Evolutionary conservation across 2,888 invertebrate genomes (phyloP), one percentile per base, ranked within the genome.

Genomic region (Dryobotodes eremita): DNA sequence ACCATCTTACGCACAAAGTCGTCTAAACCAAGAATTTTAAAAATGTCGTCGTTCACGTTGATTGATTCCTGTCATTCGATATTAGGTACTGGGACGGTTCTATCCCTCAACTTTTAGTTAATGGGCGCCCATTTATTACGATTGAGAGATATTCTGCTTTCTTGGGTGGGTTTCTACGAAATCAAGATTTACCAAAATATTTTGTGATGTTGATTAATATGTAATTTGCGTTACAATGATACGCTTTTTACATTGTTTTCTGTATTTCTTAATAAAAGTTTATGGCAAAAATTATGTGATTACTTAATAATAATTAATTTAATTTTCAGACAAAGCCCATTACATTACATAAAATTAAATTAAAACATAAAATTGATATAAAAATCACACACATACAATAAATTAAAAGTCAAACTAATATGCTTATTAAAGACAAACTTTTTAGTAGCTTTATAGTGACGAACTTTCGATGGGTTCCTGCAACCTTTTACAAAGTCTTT

Each of bases 91-190:
- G 68, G 48, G 59, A 82, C 62, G 62, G 61, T 77, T 65, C 79
- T 77, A 80, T 86, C 70, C 82, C 77, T 82, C 77, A 79, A 80
- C 84, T 83, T 77, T 42, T 75, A 53, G 78, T 84, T 92, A 94
- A 94, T 92, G 90, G 88, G 86, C 68, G 1, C 85, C 83, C 90
- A 93, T 94, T 94, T 89, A 53, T 89, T 74, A 87, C 90, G 86
- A 92, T 89, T 81, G 68, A 85, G 68, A 79, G 81, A 83, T 86
- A 89, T 84, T 71, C 72, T 42, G 57, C 74, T 80, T 73, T 80
- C 73, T 85, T 86, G 91, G 91, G 91, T 91, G 91, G 92, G 86
- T 91, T 92, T 91, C 91, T 89, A 82, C 80, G 91, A 55, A 69
- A 80, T 77, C 62, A 57, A 79, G 70, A 83, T 68, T 17, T 42